Evolutionary conservation across 1,140 invertebrate genomes (phyloP), one percentile per base, ranked within the genome.

Genomic region (Drosophila sucinea): DNA sequence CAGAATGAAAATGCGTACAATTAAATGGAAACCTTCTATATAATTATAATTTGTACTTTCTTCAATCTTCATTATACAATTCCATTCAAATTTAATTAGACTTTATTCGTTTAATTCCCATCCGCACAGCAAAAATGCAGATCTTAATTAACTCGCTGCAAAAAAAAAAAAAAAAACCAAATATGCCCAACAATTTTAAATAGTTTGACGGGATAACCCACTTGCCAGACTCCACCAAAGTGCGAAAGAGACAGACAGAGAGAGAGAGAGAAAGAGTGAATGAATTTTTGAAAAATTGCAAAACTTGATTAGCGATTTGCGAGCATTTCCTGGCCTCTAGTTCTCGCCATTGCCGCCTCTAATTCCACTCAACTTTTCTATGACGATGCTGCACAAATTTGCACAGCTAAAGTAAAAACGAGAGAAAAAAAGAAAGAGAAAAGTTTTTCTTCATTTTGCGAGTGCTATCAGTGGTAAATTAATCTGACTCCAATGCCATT

Each of bases 271-370:
- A 51, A 41, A 64, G 55, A 38, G 27, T 51, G 58, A 56, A 68
- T 84, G 58, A 35, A 79, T 69, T 71, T 79, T 84, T 67, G 58
- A 69, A 67, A 77, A 87, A 73, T 87, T 75, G 67, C 73, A 80
- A 75, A 87, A 89, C 77, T 89, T 87, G 84, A 89, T 87, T 87
- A 87, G 84, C 81, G 77, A 60, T 71, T 77, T 67, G 11, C 33
- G 65, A 56, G 58, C 73, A 66, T 40, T 60, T 60, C 44, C 69
- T 66, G 67, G 44, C 44, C 44, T 27, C 41, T 17, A 23, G 41
- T 23, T 17, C 17, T 44, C 1, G 41, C 41, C 4, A 65, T 60
- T 56, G 40, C 41, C 38, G 6, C 8, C 71, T 73, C 58, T 75
- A 75, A 68, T 79, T 69, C 68, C 73, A 82, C 81, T 82, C 67